Base-by-base conservation (phyloP, 2,797 vertebrate genomes). In the Novumbra hubbsi region DNA sequence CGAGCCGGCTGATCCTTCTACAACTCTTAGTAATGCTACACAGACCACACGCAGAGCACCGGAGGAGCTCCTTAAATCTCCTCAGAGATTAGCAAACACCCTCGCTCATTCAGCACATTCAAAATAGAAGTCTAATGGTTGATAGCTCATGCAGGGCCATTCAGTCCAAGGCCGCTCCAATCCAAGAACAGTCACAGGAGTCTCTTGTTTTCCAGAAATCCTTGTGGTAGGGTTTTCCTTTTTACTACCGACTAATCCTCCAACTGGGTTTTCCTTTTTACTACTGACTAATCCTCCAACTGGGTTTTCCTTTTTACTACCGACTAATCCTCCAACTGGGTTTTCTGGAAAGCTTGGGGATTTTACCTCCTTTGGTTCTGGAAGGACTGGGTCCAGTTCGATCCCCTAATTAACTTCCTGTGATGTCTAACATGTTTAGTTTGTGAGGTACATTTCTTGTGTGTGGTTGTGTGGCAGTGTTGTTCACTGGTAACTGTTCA, bases 381-480 rank as follows among this genome's bases (percentile, higher is more conserved):
- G 50, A 52, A 52, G 50, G 50, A 52, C n/a, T 52, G 17, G 17
- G 19, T 52, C 19, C 50, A 52, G 50, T 52, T 19, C n/a, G 8
- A 52, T n/a, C 5, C 19, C 19, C 17, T 52, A n/a, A 19, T 52
- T 52, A 52, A 52, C 50, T n/a, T 8, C 50, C 2, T 21, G 50
- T 52, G 50, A 52, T 52, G 19, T 17, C 5, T 52, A 52, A 52
- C 17, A 17, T 16, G 1, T 52, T 50, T 52, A 17, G 49, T 52
- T 55, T 8, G 5, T n/a, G 19, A 55, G 50, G 50, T n/a, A 55
- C 19, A 55, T 55, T 7, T 55, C 17, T 52, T 52, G 50, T 55
- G 17, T 52, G 50, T 55, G 50, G 50, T 55, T 55, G 50, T 55
- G 50, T 55, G 50, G n/a, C 50, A 55, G 50, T 55, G 50, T 55